These are phyloP conservation scores for Eremobia ochroleuca DNA, from an alignment of 2,888 invertebrate genomes.

Conservation along the genomic window DNA sequence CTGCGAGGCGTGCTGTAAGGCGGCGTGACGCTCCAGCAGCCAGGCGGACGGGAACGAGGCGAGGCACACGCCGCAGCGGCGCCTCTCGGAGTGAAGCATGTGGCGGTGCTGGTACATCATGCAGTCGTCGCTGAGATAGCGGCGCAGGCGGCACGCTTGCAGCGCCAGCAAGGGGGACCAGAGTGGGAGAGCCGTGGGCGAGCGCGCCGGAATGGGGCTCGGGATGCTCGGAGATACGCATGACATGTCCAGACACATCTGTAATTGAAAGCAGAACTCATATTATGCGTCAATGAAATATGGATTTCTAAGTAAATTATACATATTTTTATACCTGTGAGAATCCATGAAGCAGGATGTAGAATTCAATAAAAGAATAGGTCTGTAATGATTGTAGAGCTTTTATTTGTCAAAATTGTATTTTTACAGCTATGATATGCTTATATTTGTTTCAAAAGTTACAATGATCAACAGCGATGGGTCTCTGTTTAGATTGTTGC, in stretches of 20 bases:
- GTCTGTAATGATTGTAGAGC: conserved; percentile 91
- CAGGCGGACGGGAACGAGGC: conserved; percentile 97
- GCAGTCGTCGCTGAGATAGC: conserved; percentile 89
- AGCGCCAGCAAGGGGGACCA: conserved; percentile 88
- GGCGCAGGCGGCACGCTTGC: conserved; percentile 87
- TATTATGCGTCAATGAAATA: background rate
- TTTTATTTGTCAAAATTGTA: conserved; percentile 96
- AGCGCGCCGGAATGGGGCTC: conserved; percentile 82
- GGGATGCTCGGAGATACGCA: conserved; percentile 80
- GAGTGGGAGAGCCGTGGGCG: conserved; percentile 83
- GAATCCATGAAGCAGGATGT: conserved; percentile 32
- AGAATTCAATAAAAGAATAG: conserved; percentile 77
- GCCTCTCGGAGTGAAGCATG: conserved; percentile 83
- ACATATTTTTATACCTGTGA: conserved; percentile 54
- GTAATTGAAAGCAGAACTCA: conserved; percentile 66
- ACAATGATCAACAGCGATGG: conserved; percentile 92
- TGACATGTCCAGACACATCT: conserved; percentile 89
- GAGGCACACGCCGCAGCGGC: conserved; percentile 95
- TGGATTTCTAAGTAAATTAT: background rate
- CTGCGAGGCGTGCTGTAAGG: conserved; percentile 95
- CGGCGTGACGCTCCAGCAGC: conserved; percentile 96
- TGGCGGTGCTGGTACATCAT: conserved; percentile 86
- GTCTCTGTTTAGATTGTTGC: conserved; percentile 83
- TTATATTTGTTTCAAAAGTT: conserved; percentile 94
- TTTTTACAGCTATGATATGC: conserved; percentile 98